Base-by-base conservation (phyloP, 2,888 invertebrate genomes). In the Drosophila cognata region DNA sequence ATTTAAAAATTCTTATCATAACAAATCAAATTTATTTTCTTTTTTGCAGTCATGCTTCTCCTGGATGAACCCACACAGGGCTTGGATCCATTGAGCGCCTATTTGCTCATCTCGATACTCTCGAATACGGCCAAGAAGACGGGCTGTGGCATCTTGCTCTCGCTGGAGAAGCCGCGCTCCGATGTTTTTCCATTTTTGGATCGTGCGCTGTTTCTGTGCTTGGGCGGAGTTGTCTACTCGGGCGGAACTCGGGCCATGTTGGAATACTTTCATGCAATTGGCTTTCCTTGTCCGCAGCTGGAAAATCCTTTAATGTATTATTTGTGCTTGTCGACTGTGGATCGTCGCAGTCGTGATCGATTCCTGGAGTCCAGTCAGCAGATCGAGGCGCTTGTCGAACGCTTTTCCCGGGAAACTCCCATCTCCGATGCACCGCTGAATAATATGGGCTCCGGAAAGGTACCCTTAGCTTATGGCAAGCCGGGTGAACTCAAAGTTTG, bases 261-360 rank as follows among this genome's bases (percentile, higher is more conserved):
- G 71, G 97, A 98, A 91, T 99, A 99, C 93, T 99, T 99, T 93
- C 96, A 97, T 65, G 96, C 96, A 77, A 98, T 99, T 81, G 99
- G 99, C 3, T 99, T 98, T 92, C 98, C 99, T 0, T 99, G 99
- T 93, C 99, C 99, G 0, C 97, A 98, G 91, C 94, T 98, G 57
- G 99, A 99, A 92, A 99, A 99, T 93, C 99, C 99, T 0, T 94
- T 99, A n/a, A 99, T 99, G 97, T 99, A 98, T 93, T 99, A 99
- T 92, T 94, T 95, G 62, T 95, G 95, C 81, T 91, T 95, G 21
- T 95, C 95, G 65, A 95, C 95, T 2, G 95, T 95, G 25, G 95
- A 95, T 91, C 92, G 95, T 35, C 92, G 93, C 46, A 98, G 98
- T 1, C 95, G 98, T 18, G 98, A 99, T 91, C 95, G 98, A 31